Percentiles rank a stretch among this genome's conserved stretches.
Evolutionary conservation across 2,113 vertebrate species (phyloP).

Genomic region (Mixornis gularis): DNA sequence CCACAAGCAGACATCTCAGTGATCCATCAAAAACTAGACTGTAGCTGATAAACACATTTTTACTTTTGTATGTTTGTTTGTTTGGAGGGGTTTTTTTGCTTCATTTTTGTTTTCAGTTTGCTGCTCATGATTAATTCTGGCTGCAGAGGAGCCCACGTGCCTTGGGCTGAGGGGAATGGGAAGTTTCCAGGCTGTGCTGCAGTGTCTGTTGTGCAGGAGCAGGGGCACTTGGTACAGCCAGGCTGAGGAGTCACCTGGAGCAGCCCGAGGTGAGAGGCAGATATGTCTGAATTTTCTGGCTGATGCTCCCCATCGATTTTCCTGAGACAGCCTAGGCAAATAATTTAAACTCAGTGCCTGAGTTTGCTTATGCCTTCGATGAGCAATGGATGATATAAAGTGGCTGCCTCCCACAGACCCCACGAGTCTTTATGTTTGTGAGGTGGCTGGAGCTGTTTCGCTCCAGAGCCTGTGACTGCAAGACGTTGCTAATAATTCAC

Average conservation of each 20-base stretch:
- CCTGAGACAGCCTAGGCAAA: neutral
- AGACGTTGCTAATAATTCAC: neutral
- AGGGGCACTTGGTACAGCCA: neutral
- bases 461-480: neutral
- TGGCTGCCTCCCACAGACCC: constrained; percentile 2
- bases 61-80: neutral
- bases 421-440: neutral
- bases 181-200: neutral
- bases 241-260: neutral
- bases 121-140: neutral
- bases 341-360: neutral
- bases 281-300: neutral
- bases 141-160: neutral
- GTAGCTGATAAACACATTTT: neutral
- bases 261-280: neutral
- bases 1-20: neutral
- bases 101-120: neutral
- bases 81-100: accelerated
- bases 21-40: neutral
- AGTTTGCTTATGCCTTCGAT: constrained; percentile 27
- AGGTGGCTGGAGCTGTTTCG: neutral
- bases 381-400: constrained; percentile 29
- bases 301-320: constrained; percentile 3
- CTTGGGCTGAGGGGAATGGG: neutral
- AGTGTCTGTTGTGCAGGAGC: neutral